Evolutionary conservation across 2,888 invertebrate species (phyloP), one percentile per base, ranked within the genome.

Genomic region (Hipparchia semele): DNA sequence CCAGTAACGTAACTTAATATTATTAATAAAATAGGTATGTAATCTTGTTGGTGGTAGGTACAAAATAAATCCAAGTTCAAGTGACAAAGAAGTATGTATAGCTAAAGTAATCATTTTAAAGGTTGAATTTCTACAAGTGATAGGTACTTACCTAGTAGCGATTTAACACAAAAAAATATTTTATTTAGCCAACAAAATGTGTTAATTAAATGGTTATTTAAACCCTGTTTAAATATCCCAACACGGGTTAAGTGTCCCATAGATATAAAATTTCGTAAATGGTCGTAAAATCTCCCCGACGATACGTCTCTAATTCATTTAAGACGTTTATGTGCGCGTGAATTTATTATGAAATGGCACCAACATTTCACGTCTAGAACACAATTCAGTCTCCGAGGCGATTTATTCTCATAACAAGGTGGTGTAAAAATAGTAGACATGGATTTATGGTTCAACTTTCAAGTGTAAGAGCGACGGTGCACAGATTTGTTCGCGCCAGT

Each of bases 361-460:
- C 46, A 73, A 75, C 73, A 71, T 72, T 77, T 73, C 64, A 75
- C 77, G 77, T 76, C 77, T 76, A 80, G 78, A 79, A 82, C 78
- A 82, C 84, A 81, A 83, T 83, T 83, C 83, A 82, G 83, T 83
- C 81, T 80, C 77, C 70, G 74, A 73, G 76, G 79, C 84, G 84
- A 87, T 89, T 88, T 89, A 88, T 89, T 85, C 79, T 85, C 86
- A 87, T 87, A 88, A 86, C 84, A 83, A 79, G 79, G 70, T 78
- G 73, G 71, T 78, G 79, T 80, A 81, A 82, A 84, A 85, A 85
- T 86, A 86, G 74, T 71, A 67, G 78, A 79, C 77, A 71, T 74
- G 75, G 73, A 79, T 79, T 77, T 76, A 77, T 77, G 70, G 70
- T 71, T 72, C 65, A 13, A 49, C n/a, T 23, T 71, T 72, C 65